phyloP scores from a whole-genome alignment of 2,113 vertebrate genomes.

The Triplophysa tibetana region DNA sequence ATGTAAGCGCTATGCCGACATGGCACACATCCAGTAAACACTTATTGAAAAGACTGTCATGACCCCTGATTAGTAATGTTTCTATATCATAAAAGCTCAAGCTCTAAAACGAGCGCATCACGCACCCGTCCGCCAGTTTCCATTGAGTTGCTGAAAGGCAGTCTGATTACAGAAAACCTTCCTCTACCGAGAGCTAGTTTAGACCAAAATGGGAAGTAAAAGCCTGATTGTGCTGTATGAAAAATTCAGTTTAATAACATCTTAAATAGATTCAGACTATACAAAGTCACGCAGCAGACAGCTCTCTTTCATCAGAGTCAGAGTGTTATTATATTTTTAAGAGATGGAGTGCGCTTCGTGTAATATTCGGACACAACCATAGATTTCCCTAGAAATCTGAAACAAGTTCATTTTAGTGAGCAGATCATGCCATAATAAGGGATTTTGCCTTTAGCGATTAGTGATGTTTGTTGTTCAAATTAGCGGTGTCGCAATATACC shows the following conservation, averaged over 20 bases:
- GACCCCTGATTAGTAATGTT: slow-evolving; percentile 16
- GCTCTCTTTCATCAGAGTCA: not conserved
- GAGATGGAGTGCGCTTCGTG: not conserved
- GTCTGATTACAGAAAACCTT: not conserved
- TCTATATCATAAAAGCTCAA: not conserved
- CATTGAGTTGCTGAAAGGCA: not conserved
- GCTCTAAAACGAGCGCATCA: not conserved
- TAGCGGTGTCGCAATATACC: too few species aligned
- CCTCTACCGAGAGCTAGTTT: slow-evolving; percentile 4
- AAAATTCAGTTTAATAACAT: not conserved
- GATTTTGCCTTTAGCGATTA: not conserved
- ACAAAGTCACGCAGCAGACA: not conserved
- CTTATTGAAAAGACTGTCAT: slow-evolving; percentile 34
- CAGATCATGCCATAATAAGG: not conserved
- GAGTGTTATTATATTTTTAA: not conserved
- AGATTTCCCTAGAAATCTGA: not conserved
- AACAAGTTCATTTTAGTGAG: not conserved
- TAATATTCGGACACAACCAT: slow-evolving; percentile 8
- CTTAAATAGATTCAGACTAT: not conserved
- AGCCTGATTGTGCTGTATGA: not conserved
- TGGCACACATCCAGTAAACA: slow-evolving; percentile 12
- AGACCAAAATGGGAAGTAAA: not conserved
- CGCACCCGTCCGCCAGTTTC: not conserved
- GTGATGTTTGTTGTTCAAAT: not conserved
- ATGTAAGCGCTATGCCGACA: not conserved